phyloP scores from a whole-genome alignment of 2,797 vertebrate species.

The Tiaroga cobitis region DNA sequence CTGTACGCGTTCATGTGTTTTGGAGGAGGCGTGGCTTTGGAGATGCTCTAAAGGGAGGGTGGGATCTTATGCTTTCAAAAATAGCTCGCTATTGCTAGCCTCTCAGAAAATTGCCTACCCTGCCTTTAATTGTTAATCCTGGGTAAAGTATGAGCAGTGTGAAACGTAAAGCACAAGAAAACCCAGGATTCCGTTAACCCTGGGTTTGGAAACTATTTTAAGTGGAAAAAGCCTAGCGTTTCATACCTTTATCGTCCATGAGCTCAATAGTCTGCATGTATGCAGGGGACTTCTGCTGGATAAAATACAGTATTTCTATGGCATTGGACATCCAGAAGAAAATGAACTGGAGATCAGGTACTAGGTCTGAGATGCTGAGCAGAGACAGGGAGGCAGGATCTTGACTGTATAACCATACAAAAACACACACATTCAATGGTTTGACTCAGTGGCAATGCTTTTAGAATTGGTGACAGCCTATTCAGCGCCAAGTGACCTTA shows the following conservation, averaged over 20 bases:
- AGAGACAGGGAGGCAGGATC: constrained; percentile 85
- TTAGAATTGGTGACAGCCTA: not conserved
- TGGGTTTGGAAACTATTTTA: not conserved
- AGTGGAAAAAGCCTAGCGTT: not conserved
- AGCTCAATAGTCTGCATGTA: constrained; percentile 92
- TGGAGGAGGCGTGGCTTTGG: too few relatives aligned
- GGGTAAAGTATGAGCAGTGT: not conserved
- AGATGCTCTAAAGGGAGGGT: too few relatives aligned
- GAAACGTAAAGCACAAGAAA: not conserved
- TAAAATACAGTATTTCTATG: constrained; percentile 93
- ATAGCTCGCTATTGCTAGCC: too few relatives aligned
- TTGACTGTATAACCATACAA: constrained; percentile 77
- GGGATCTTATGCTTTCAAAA: too few relatives aligned
- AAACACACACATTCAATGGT: constrained; percentile 18
- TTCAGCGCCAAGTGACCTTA: constrained; percentile 30
- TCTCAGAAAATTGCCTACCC: too few relatives aligned
- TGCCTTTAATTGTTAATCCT: not conserved
- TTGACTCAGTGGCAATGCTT: not conserved
- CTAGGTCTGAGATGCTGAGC: constrained; percentile 86
- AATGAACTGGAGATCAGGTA: constrained; percentile 91
- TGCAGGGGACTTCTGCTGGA: constrained; percentile 90
- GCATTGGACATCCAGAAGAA: constrained; percentile 98
- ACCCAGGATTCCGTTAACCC: not conserved
- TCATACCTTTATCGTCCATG: constrained; percentile 83
- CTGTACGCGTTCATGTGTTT: too few relatives aligned